These are phyloP conservation scores for Aramus guarauna DNA, from an alignment of 2,113 vertebrate species.

Conservation along the genomic window DNA sequence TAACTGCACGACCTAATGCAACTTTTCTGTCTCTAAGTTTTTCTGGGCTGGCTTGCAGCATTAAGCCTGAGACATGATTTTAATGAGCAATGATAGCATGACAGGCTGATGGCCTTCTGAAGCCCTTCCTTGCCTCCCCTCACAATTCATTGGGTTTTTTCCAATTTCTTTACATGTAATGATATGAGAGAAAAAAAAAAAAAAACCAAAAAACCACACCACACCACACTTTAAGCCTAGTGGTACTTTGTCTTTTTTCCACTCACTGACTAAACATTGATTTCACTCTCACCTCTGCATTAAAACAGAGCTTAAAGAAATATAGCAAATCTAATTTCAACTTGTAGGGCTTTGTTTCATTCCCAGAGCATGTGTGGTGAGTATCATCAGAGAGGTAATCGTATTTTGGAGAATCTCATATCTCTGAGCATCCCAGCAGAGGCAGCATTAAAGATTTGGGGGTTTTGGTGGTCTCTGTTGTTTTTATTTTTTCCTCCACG, in stretches of 20 bases:
- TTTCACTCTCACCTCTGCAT: neutral
- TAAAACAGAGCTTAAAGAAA: slow-evolving; percentile 20
- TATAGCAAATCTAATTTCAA: neutral
- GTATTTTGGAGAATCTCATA: neutral
- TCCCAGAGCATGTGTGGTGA: neutral
- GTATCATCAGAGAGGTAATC: neutral
- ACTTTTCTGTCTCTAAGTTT: neutral
- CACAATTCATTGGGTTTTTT: accelerated
- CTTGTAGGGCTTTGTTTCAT: neutral
- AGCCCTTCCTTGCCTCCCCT: neutral
- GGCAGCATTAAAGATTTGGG: neutral
- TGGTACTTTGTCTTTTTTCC: neutral
- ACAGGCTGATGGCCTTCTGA: neutral
- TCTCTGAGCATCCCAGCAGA: neutral
- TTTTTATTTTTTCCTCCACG: neutral
- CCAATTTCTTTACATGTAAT: neutral
- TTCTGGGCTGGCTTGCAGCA: neutral
- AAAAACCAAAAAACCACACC: too few relatives aligned
- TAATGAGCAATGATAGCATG: neutral
- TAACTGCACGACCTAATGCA: neutral
- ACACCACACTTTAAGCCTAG: neutral
- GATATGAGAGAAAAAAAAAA: neutral
- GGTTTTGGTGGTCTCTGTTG: neutral
- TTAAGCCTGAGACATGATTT: neutral
- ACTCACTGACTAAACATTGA: neutral